Evolutionary conservation across 2,797 vertebrate species (phyloP), one percentile per base, ranked within the genome.

Genomic region (Lateolabrax maculatus): DNA sequence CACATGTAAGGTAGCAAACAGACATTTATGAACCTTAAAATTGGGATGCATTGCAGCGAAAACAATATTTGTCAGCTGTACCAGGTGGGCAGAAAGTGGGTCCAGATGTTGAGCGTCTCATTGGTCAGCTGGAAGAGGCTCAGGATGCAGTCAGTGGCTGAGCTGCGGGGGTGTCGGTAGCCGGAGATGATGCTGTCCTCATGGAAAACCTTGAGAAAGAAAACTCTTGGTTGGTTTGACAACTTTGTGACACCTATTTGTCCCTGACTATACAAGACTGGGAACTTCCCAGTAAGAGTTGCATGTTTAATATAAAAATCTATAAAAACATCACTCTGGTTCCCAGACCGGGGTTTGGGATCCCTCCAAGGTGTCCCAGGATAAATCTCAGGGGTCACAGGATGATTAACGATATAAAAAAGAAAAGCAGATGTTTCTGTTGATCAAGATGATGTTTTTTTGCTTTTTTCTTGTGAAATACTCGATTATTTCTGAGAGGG

Each of bases 21-120:
- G 9, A 55, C 0, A 1, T 63, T 46, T 2, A 29, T 2, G 27
- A 27, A 55, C 37, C 37, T 27, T 56, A 23, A 55, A 23, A 13
- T 1, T 18, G 41, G 8, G 25, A 43, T 15, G 10, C 5, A 16
- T 0, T 6, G 6, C 15, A 36, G 29, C 4, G 49, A 36, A 25
- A n/a, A 12, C 1, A 16, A 23, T 2, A 21, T n/a, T 16, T 6
- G 18, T 16, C 56, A 51, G 25, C 39, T 18, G 19, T 94, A 99
- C 98, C 97, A 98, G 81, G 97, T 95, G 5, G 98, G 97, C 57
- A 99, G 69, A 58, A 99, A 96, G 84, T 99, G 98, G 0, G 98
- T 99, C 98, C 98, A 99, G 92, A 99, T 97, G 88, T 99, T 99
- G 44, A 99, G 92, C 0, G 98, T 99, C 94, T 99, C 98, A 43